Evolutionary conservation across 2,888 invertebrate genomes (phyloP), one percentile per base, ranked within the genome.

Genomic region (Sesia apiformis): DNA sequence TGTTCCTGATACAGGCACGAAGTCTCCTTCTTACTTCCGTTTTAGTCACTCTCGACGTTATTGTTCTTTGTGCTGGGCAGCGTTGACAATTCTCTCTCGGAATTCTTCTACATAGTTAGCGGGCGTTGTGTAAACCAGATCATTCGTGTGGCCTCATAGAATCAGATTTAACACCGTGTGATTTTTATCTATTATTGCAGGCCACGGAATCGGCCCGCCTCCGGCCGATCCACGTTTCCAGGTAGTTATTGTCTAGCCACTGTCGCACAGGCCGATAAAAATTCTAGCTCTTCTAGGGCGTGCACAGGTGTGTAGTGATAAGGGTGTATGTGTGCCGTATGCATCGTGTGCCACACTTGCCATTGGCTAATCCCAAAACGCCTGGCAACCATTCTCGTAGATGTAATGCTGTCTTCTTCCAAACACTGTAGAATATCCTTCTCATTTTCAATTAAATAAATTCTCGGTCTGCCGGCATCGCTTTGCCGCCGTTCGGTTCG

Each of bases 281-380:
- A 41, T 5, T 5, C 4, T 6, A 41, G 4, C 4, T 41, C 4
- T 41, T 41, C n/a, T n/a, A n/a, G n/a, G n/a, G n/a, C n/a, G n/a
- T 41, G 4, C 6, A 40, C 52, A 39, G 39, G 46, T 39, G 51
- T 54, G 23, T 42, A 54, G 7, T 54, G 51, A 43, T 54, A 50
- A 4, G 42, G 51, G 38, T 51, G 49, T 3, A 38, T 39, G 40
- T 43, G 51, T n/a, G 51, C 54, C 5, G 42, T 49, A 51, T 54
- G 54, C 7, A 54, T 49, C 4, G 42, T 43, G 40, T n/a, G 39
- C 46, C 53, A 53, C 38, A 53, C 50, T 53, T 53, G 43, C 53
- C 53, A 53, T 38, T 49, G 53, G 39, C 49, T 46, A 8, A 53
- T n/a, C 3, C 53, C 53, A 49, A 53, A 39, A 4, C n/a, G 39